Evolutionary conservation across 2,113 vertebrate species (phyloP).

Genomic region (Thryonomys swinderianus): DNA sequence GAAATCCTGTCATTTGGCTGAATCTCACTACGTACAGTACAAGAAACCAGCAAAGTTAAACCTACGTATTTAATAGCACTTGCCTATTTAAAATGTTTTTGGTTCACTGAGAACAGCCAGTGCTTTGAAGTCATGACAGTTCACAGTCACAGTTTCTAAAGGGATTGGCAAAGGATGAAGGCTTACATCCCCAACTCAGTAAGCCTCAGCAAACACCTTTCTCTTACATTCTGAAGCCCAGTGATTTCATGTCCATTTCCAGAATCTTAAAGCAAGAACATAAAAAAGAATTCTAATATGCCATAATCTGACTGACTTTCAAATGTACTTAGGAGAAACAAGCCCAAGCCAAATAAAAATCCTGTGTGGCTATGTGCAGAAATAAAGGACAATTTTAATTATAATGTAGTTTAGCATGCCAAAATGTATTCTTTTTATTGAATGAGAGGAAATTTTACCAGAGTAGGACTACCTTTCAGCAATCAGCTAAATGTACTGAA

Average conservation of each 20-base stretch:
- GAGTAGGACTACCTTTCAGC: not conserved
- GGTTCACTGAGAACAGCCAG: conserved; percentile 23
- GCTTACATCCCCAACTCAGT: not conserved
- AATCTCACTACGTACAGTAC: not conserved
- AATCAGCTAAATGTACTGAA: not conserved
- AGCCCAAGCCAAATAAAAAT: conserved; percentile 40
- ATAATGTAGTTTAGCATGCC: not conserved
- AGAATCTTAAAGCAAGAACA: conserved; percentile 4
- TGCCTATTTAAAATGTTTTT: conserved; percentile 54
- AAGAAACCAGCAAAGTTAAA: conserved; percentile 25
- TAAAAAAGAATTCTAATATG: conserved; percentile 12
- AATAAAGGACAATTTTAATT: conserved; percentile 30
- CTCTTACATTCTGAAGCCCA: not conserved
- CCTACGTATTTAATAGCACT: not conserved
- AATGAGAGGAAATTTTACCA: not conserved
- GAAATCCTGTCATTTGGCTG: not conserved
- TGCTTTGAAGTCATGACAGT: conserved; percentile 40
- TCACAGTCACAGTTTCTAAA: conserved; percentile 36
- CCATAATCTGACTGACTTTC: not conserved
- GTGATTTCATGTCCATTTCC: conserved; percentile 46
- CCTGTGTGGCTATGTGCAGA: conserved; percentile 8
- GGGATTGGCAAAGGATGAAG: conserved; percentile 47
- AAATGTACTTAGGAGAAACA: conserved; percentile 37
- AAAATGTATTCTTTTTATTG: conserved; percentile 6
- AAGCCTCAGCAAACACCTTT: conserved; percentile 42